Base-by-base conservation (phyloP, 2,888 invertebrate species). In the Amblyteles armatorius region DNA sequence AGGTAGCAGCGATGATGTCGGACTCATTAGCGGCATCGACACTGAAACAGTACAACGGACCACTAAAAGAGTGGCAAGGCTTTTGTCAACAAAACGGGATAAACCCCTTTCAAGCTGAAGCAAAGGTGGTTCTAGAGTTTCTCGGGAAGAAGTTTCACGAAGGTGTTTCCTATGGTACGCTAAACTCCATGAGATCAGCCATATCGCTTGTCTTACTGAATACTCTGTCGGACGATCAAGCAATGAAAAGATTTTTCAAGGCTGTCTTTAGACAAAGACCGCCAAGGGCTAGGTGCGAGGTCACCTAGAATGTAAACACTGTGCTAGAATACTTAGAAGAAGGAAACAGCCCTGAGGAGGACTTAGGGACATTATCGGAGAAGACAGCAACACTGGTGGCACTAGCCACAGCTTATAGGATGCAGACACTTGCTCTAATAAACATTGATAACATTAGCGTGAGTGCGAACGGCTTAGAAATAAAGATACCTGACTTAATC, bases 331-430 rank as follows among this genome's bases (percentile, higher is more conserved):
- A 26, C 26, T 2, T 26, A 26, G 26, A 22, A 65, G 36, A 65
- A 55, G 11, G n/a, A 50, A 4, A 36, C 50, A 2, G 11, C 29
- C 13, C 11, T 13, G 22, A 68, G 3, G 22, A 82, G 3, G 19
- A 79, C 16, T 55, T 77, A 7, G 82, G 67, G 52, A 80, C 83
- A 50, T 74, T 71, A 26, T 78, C 79, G 2, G 84, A 84, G 52
- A 86, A 86, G 33, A 65, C 81, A 3, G 65, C 81, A 26, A 80
- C 78, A n/a, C 73, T 83, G 1, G 16, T 87, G 33, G 83, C 84
- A 6, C 55, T 88, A 44, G 74, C 82, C 7, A 86, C 84, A 1
- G 88, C 84, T 9, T 86, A 88, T 9, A 76, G 87, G 52, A 77
- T 84, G 19, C 86, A 88, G 29, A 87, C 82, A 9, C 55, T 83